Conservation (phyloP, 2,113 vertebrate genomes). For the Centrocercus urophasianus region DNA sequence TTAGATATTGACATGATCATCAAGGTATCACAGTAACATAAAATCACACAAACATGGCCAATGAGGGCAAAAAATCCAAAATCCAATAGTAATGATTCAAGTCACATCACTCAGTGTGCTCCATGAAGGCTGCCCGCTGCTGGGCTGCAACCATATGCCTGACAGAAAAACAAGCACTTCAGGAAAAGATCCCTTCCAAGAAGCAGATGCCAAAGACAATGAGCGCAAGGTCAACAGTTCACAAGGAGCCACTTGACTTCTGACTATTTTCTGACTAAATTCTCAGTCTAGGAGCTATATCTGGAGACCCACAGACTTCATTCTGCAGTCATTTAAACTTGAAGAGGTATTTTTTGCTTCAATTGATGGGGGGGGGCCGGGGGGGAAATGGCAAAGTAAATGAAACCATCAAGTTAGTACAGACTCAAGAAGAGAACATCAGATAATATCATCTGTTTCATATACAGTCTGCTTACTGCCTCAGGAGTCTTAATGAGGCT, state of each 20-base stretch:
- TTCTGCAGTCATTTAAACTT: neutral
- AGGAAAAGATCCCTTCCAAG: neutral
- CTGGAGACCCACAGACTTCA: neutral
- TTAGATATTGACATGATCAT: neutral
- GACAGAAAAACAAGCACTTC: accelerated
- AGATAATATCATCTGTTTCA: neutral
- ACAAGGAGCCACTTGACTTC: neutral
- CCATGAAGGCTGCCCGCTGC: accelerated
- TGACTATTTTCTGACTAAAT: accelerated
- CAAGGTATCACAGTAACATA: neutral
- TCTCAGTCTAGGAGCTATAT: neutral
- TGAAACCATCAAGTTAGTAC: neutral
- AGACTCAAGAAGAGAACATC: neutral
- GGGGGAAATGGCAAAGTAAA: neutral
- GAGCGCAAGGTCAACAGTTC: neutral
- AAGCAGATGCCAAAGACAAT: neutral
- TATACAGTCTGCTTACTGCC: neutral
- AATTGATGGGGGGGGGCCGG: too few species aligned
- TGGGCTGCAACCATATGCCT: neutral
- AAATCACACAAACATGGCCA: neutral
- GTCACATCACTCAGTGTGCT: neutral
- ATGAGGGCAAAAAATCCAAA: neutral
- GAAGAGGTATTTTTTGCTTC: neutral
- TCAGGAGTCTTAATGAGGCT: neutral
- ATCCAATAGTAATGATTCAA: neutral